Base-by-base conservation (phyloP, 2,888 invertebrate genomes). In the Xanthorhoe designata region DNA sequence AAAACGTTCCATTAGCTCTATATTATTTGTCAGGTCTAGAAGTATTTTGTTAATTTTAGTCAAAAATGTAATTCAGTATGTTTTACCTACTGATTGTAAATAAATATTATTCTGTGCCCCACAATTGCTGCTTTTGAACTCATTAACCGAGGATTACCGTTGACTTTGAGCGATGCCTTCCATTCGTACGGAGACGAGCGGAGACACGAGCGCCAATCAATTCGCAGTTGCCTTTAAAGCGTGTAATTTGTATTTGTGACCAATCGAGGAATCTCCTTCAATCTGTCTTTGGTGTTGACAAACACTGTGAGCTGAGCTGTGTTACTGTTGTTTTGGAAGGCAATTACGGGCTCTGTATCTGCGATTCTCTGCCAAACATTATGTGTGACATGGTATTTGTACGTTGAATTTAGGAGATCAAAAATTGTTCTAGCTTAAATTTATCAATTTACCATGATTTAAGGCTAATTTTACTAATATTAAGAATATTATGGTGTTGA, bases 101-200 rank as follows among this genome's bases (percentile, higher is more conserved):
- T 9, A 1, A n/a, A 55, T 24, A 6, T 7, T 45, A 19, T 58
- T 52, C 57, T 52, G 51, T 59, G 78, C 79, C 76, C 79, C 80
- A 82, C 87, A 84, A 87, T 89, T 87, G 85, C 84, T 88, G 85
- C 86, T 87, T 87, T 88, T 88, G 85, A 89, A 89, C 89, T 90
- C 90, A 90, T 91, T 91, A 89, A 84, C 83, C 73, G 75, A 75
- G 89, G 90, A 91, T 91, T 89, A 90, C 79, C 84, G 81, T 78
- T 86, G 90, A 91, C 90, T 88, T 89, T 92, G 91, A 91, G 82
- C 81, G 89, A 91, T 91, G 78, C 82, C 81, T 81, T 77, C 81
- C 83, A 85, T 88, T 88, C 64, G 64, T 55, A 59, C 54, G 62
- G 58, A 78, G 80, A 79, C 82, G 78, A 86, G 86, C 84, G 79